Base-by-base conservation (phyloP, 2,113 vertebrate genomes). In the Crotophaga sulcirostris region DNA sequence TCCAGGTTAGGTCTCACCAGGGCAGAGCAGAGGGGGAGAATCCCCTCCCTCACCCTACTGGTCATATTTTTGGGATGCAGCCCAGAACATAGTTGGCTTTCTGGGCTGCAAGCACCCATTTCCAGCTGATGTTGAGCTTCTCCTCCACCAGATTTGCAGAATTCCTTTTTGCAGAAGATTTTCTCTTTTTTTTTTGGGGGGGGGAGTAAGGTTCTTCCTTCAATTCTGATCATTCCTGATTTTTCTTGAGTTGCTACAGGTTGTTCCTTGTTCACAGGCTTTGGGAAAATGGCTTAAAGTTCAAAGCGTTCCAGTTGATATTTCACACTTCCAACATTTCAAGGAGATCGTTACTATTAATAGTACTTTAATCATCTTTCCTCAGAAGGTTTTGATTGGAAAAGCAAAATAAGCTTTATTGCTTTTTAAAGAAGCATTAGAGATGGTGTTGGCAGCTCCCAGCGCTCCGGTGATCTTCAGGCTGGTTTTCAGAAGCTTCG, bases 191-290 rank as follows among this genome's bases (percentile, higher is more conserved):
- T 69, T 62, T 58, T 18, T 2, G 3, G 36, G 6, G 13, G 5
- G 0, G 3, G 7, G 8, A 6, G 4, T 3, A 26, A 4, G 2
- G 36, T 67, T 45, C 28, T 78, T 13, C 26, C 47, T 40, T 70
- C 6, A 0, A 0, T 80, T 40, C 28, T 1, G 9, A 44, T 76
- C 40, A 0, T 3, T 45, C 38, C 6, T 2, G 17, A 18, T 70
- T 86, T 85, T 40, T 56, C 69, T 38, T 2, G 5, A 52, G 12
- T 63, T 9, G 28, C n/a, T 66, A 8, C 80, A 38, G 83, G 73
- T 78, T 25, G 34, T 15, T 51, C 68, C 87, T 47, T 24, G 56
- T 80, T 95, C 44, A 0, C 1, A 0, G n/a, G 40, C 10, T 90
- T 69, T 74, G 70, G 82, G 75, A 64, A 17, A 70, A 11, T 1